Conservation (phyloP, 2,113 vertebrate genomes). For the Choloepus hoffmanni region DNA sequence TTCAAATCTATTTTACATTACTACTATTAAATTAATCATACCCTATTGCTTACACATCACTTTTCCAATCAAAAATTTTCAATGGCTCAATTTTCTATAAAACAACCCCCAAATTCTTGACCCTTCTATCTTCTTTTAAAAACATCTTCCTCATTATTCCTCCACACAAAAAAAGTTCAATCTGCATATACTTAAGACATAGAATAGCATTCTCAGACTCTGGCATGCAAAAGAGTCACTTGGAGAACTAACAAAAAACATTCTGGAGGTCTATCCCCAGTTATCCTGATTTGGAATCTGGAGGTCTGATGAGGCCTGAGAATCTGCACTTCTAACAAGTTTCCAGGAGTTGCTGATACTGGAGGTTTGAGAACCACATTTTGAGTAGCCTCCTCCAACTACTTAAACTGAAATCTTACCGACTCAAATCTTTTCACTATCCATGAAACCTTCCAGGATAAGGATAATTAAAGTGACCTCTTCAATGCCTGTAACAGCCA, state of each 20-base stretch:
- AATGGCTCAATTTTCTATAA: conserved; percentile 41
- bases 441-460: not conserved
- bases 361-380: not conserved
- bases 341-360: not conserved
- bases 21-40: conserved; percentile 17
- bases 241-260: conserved; percentile 22
- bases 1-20: conserved; percentile 41
- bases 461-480: conserved; percentile 28
- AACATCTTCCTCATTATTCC: not conserved
- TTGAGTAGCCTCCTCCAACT: not conserved
- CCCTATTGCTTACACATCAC: not conserved
- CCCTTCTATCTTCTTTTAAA: conserved; percentile 45
- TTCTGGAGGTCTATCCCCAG: not conserved
- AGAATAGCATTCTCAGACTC: conserved; percentile 9
- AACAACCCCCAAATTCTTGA: not conserved
- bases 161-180: conserved; percentile 1
- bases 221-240: not conserved
- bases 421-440: conserved; percentile 2
- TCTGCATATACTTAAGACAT: not conserved
- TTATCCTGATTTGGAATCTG: conserved; percentile 31
- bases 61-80: conserved; percentile 27
- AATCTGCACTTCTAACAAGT: conserved; percentile 6
- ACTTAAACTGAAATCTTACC: conserved; percentile 22
- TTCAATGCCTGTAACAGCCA: not conserved
- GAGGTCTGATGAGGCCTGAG: not conserved